Conservation (phyloP, 2,888 invertebrate species). For the Oligia fasciuncula region DNA sequence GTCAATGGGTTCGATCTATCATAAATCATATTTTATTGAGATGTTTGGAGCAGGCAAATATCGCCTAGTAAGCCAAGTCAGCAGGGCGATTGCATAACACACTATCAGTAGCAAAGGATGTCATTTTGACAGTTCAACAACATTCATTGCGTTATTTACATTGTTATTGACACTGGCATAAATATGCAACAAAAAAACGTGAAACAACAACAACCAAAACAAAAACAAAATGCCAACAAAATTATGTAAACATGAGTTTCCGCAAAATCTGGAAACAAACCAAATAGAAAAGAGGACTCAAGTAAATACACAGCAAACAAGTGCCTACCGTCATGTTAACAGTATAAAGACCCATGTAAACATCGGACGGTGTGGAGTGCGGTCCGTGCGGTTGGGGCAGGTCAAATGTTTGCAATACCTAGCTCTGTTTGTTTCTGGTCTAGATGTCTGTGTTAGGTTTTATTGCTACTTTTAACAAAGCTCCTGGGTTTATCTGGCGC, state of each 20-base stretch:
- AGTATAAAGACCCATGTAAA: slow-evolving; percentile 7
- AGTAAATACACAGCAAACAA: slow-evolving; percentile 4
- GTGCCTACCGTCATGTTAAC: not conserved
- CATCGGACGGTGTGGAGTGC: slow-evolving; percentile 8
- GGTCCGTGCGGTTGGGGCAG: not conserved
- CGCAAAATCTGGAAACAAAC: not conserved
- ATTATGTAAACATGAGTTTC: no score
- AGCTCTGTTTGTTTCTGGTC: slow-evolving; percentile 26
- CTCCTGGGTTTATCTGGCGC: not conserved
- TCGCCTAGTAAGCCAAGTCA: not conserved
- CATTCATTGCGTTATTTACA: no score
- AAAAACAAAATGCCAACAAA: no score
- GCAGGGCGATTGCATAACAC: no score
- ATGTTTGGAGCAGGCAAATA: slow-evolving; percentile 16
- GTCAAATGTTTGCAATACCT: slow-evolving; percentile 30
- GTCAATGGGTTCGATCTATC: slow-evolving; percentile 12
- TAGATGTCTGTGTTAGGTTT: slow-evolving; percentile 3
- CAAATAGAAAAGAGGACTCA: not conserved
- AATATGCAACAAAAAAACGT: no score
- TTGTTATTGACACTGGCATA: no score
- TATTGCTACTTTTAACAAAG: slow-evolving; percentile 20
- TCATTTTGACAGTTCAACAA: no score
- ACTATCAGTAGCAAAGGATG: no score
- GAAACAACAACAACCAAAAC: no score
- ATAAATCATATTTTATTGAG: slow-evolving; percentile 42